Conservation (phyloP, 2,888 invertebrate genomes). For the Ectropis crepuscularia region DNA sequence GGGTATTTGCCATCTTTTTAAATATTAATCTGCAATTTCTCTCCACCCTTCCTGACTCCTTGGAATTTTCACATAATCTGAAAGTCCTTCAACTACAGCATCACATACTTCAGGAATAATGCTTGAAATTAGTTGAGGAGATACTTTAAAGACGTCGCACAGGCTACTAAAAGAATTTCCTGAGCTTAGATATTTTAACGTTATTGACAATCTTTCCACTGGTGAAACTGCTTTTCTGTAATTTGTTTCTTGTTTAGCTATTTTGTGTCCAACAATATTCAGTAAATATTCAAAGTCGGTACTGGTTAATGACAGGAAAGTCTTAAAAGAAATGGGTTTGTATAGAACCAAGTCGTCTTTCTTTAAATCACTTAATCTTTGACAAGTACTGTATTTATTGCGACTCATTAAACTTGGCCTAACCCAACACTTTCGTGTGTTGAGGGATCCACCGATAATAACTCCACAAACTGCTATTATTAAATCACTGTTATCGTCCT, state of each 20-base stretch:
- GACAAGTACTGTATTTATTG: conserved; percentile 16
- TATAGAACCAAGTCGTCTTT: conserved; percentile 25
- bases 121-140: conserved; percentile 30
- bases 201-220: conserved; percentile 25
- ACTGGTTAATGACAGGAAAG: conserved; percentile 28
- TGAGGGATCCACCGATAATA: too few species aligned
- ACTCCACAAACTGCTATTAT: too few species aligned
- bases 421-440: conserved; percentile 20
- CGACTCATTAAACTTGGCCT: conserved; percentile 31
- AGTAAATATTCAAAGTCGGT: conserved; percentile 31
- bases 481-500: conserved; percentile 24
- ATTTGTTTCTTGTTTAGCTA: conserved; percentile 29
- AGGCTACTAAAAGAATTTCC: conserved; percentile 27
- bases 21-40: neutral
- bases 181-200: conserved; percentile 24
- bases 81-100: conserved; percentile 1
- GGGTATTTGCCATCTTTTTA: neutral
- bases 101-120: conserved; percentile 33
- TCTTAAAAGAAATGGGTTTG: conserved; percentile 23
- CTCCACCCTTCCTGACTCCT: conserved; percentile 6
- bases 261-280: conserved; percentile 27
- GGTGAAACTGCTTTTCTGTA: conserved; percentile 28
- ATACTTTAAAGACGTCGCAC: conserved; percentile 28
- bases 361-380: conserved; percentile 25
- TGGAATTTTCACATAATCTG: conserved; percentile 19